Evolutionary conservation across 2,888 invertebrate genomes (phyloP).

Genomic region (Prosopocoilus inquinatus): DNA sequence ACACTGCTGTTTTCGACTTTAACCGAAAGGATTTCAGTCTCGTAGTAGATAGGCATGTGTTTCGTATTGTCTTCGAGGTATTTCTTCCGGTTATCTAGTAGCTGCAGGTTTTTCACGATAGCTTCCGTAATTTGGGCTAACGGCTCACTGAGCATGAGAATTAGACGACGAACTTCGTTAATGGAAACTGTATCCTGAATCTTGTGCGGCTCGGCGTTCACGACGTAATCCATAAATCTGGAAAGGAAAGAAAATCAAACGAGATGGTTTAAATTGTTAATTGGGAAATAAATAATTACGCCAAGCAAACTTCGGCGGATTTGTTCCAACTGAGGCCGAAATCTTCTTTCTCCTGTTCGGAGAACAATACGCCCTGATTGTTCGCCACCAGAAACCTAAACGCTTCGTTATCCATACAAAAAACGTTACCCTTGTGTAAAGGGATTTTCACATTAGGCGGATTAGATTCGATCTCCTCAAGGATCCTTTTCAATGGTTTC

Average conservation of each 20-base stretch:
- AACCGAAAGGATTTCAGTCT: constrained; percentile 35
- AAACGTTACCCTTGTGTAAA: constrained; percentile 12
- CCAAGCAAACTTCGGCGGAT: constrained; percentile 10
- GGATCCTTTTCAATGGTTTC: constrained; percentile 9
- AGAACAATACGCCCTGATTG: constrained; percentile 6
- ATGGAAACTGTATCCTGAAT: constrained; percentile 40
- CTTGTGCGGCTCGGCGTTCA: constrained; percentile 33
- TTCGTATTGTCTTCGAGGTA: constrained; percentile 29
- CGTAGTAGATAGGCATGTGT: constrained; percentile 46
- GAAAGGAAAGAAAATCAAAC: background rate
- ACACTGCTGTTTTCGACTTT: constrained; percentile 30
- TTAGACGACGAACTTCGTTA: constrained; percentile 42
- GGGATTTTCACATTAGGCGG: constrained; percentile 17
- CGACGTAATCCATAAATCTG: constrained; percentile 12
- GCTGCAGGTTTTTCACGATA: constrained; percentile 41
- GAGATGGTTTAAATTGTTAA: background rate
- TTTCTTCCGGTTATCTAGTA: constrained; percentile 31
- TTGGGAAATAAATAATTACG: constrained; percentile 5
- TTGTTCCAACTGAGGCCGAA: constrained; percentile 17
- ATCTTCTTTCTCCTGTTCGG: constrained; percentile 6
- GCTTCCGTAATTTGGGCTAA: constrained; percentile 43
- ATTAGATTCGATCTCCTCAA: constrained; percentile 11
- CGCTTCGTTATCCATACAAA: constrained; percentile 24
- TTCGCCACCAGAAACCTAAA: constrained; percentile 18
- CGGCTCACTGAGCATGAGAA: constrained; percentile 41